These are phyloP conservation scores for Acanthis flammea DNA, from an alignment of 2,797 vertebrate genomes.

Conservation along the genomic window DNA sequence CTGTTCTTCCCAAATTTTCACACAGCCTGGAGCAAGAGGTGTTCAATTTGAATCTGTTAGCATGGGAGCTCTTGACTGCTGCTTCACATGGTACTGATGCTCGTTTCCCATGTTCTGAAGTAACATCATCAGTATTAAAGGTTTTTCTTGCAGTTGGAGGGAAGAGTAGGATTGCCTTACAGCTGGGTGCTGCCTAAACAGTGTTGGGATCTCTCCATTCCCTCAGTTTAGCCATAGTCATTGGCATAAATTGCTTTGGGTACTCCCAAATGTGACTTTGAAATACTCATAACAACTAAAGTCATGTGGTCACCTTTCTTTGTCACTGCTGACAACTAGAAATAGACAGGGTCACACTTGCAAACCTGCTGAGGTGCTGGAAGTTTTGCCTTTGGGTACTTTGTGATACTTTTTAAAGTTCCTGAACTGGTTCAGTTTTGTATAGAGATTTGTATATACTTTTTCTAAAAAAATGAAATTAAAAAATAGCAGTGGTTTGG, in stretches of 20 bases:
- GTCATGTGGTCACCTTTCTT: neutral
- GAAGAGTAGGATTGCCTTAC: neutral
- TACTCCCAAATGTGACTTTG: neutral
- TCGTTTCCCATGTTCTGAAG: neutral
- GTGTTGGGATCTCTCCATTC: neutral
- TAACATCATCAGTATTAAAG: neutral
- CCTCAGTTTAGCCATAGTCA: neutral
- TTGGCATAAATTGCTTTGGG: neutral
- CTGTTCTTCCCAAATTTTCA: neutral
- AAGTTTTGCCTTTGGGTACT: neutral
- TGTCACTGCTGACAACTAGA: neutral
- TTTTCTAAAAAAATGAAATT: fast-evolving
- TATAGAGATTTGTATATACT: neutral
- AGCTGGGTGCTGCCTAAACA: neutral
- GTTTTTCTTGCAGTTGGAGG: neutral
- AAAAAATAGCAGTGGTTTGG: neutral
- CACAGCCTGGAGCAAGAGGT: neutral
- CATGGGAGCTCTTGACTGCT: neutral
- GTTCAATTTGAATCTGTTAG: neutral
- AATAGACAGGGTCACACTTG: neutral
- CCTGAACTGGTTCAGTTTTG: fast-evolving
- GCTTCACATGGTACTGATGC: neutral
- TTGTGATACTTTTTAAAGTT: neutral
- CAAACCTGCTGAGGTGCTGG: neutral
- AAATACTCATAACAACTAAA: neutral